Percentiles rank a stretch among this genome's conserved stretches.
phyloP scores from a whole-genome alignment of 2,888 invertebrate genomes.

The Agrochola macilenta region DNA sequence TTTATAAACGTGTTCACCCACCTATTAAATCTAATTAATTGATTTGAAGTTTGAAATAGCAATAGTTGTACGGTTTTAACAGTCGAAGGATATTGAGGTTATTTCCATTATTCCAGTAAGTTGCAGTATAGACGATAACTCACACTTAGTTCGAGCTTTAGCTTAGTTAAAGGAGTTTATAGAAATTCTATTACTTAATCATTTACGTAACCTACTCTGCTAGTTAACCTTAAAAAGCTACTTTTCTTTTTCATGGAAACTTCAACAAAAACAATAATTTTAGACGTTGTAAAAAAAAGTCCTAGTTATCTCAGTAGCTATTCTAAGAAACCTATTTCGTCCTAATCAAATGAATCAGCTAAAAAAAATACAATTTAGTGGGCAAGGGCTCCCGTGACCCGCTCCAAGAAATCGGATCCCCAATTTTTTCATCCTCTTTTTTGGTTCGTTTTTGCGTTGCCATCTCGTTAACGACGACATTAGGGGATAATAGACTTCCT shows the following conservation, averaged over 20 bases:
- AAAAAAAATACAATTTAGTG: conserved; percentile 47
- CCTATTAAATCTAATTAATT: not conserved
- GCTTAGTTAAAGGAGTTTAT: not conserved
- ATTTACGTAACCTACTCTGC: not conserved
- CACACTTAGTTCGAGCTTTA: not conserved
- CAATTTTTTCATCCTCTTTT: conserved; percentile 56
- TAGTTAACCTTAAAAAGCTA: not conserved
- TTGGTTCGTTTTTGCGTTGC: conserved; percentile 65
- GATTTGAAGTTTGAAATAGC: not conserved
- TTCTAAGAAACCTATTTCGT: conserved; percentile 20
- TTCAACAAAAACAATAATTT: not conserved
- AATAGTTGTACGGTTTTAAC: not conserved
- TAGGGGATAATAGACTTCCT: conserved; percentile 75
- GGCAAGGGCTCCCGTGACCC: conserved; percentile 44
- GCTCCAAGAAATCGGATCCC: conserved; percentile 49
- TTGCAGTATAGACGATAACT: not conserved
- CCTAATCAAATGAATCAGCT: conserved; percentile 43
- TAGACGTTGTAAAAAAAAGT: not conserved
- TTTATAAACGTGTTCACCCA: conserved; percentile 5
- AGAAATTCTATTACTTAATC: not conserved
- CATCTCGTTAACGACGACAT: conserved; percentile 71
- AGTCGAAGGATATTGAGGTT: not conserved
- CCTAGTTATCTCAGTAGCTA: not conserved
- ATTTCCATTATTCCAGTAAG: not conserved
- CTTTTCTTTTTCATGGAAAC: not conserved